Evolutionary conservation across 2,888 invertebrate species (phyloP).

Genomic region (Acheta domesticus): DNA sequence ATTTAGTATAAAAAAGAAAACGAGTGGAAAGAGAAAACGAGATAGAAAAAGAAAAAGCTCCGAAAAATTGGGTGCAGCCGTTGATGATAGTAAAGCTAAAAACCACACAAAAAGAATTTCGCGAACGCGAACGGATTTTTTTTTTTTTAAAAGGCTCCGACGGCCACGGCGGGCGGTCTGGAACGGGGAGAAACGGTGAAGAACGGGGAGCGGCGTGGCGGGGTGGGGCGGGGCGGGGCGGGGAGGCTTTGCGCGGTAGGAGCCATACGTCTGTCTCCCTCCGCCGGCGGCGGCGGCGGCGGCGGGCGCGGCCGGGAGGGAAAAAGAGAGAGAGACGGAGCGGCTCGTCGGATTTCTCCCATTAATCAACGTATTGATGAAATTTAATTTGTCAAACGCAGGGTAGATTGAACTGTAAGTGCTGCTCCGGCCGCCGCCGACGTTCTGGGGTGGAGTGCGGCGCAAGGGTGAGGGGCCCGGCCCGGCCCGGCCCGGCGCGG

Average conservation of each 20-base stretch:
- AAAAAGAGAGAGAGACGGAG: conserved; percentile 18
- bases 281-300: too few relatives aligned
- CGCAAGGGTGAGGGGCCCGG: not conserved
- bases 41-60: conserved; percentile 27
- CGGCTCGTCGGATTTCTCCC: conserved; percentile 33
- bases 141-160: not conserved
- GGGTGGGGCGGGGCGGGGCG: not conserved
- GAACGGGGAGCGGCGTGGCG: not conserved
- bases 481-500: too few relatives aligned
- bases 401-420: conserved; percentile 35
- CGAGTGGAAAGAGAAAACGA: conserved; percentile 31
- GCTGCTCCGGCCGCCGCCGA: conserved; percentile 24
- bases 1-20: conserved; percentile 33
- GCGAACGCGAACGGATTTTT: conserved; percentile 31
- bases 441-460: not conserved
- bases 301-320: not conserved
- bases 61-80: conserved; percentile 32
- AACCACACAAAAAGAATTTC: conserved; percentile 32
- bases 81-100: conserved; percentile 28
- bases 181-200: not conserved
- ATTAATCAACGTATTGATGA: conserved; percentile 38
- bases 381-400: conserved; percentile 39
- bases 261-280: too few relatives aligned
- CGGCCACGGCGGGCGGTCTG: not conserved
- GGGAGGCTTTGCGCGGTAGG: not conserved